Percentiles rank a stretch among this genome's conserved stretches.
These are phyloP conservation scores for Tinamus major DNA, from an alignment of 2,797 vertebrate species.

Conservation along the genomic window DNA sequence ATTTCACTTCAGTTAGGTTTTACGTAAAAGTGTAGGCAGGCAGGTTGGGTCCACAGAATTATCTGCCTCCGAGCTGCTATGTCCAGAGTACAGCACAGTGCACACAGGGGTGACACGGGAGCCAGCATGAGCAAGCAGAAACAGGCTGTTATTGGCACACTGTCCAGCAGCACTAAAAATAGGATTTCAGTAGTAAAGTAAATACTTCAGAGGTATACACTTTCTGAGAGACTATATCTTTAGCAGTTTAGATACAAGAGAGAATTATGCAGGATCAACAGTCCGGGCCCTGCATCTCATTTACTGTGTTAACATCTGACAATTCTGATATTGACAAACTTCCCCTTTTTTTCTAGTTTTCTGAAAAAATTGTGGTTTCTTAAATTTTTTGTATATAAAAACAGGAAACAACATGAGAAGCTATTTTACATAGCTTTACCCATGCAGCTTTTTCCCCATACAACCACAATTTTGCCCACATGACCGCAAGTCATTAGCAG, in stretches of 20 bases:
- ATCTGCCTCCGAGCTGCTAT: neutral
- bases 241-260: neutral
- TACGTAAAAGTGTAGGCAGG: neutral
- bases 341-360: neutral
- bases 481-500: neutral
- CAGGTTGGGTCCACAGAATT: neutral
- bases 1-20: neutral
- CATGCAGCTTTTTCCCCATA: neutral
- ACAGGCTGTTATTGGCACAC: neutral
- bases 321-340: neutral
- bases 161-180: neutral
- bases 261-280: neutral
- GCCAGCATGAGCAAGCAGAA: neutral
- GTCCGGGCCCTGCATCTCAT: neutral
- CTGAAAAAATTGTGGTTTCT: accelerated
- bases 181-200: neutral
- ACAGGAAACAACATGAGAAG: neutral
- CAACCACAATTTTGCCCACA: neutral
- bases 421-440: neutral
- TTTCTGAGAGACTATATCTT: neutral
- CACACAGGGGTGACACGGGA: neutral
- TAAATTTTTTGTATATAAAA: neutral
- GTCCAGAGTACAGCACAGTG: neutral
- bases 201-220: neutral
- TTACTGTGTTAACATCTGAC: neutral